phyloP scores from a whole-genome alignment of 2,888 invertebrate species.

The Megaustenia siamemsis region DNA sequence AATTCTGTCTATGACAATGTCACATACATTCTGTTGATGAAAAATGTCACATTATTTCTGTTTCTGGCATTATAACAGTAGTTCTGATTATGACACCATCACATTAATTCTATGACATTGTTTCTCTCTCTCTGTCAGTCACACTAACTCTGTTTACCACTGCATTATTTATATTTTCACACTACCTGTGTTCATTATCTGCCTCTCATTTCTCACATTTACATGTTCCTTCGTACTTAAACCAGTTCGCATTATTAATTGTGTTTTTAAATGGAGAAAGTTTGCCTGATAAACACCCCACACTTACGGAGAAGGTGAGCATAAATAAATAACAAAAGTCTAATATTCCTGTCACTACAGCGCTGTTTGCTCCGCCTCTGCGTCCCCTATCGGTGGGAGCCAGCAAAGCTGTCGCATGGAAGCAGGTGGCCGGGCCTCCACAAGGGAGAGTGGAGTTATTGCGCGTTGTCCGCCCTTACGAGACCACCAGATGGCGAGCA shows the following conservation, averaged over 20 bases:
- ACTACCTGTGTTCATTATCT: not conserved
- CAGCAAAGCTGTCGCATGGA: conserved; percentile 30
- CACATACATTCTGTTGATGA: too few relatives aligned
- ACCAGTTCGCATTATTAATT: too few relatives aligned
- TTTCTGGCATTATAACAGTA: too few relatives aligned
- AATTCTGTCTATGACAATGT: too few relatives aligned
- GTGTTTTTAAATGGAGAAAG: too few relatives aligned
- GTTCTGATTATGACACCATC: too few relatives aligned
- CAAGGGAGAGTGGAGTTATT: conserved; percentile 48
- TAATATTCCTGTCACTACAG: not conserved
- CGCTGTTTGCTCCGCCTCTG: conserved; percentile 1
- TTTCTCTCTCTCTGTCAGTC: not conserved
- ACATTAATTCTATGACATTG: not conserved
- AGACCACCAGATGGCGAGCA: conserved; percentile 51
- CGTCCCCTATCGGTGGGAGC: conserved; percentile 31
- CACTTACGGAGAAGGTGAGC: too few relatives aligned
- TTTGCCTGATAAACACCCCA: too few relatives aligned
- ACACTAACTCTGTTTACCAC: not conserved
- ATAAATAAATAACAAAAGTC: not conserved
- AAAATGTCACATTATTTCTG: too few relatives aligned
- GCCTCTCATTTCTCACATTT: not conserved
- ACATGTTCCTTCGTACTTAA: not conserved
- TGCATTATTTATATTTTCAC: not conserved
- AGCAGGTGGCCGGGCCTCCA: conserved; percentile 48
- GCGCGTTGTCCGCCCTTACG: conserved; percentile 48